Conservation (phyloP, 2,888 invertebrate species). For the Pristionchus arcanus region DNA sequence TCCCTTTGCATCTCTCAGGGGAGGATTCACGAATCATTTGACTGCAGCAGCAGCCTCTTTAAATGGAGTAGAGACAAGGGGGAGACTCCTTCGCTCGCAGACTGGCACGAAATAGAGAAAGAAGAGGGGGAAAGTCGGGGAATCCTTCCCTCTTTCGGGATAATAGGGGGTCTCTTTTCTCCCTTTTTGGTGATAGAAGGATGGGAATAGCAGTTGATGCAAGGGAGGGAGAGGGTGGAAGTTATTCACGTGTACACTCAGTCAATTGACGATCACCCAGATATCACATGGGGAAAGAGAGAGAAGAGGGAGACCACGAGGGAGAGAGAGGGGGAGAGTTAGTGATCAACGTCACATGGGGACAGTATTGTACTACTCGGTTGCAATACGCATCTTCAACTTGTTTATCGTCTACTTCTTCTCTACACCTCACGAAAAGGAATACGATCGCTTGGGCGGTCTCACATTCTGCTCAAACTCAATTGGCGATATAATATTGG, state of each 20-base stretch:
- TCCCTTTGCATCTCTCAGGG: constrained; percentile 29
- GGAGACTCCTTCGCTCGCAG: background rate
- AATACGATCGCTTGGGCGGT: constrained; percentile 53
- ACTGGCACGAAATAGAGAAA: constrained; percentile 38
- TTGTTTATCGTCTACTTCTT: constrained; percentile 35
- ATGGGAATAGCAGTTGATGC: background rate
- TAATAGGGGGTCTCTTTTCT: constrained; percentile 42
- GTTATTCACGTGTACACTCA: constrained; percentile 19
- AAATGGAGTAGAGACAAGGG: constrained; percentile 49
- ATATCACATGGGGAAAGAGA: constrained; percentile 41
- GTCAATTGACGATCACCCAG: constrained; percentile 1
- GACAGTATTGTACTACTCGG: background rate
- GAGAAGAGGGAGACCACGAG: background rate
- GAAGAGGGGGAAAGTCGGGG: background rate
- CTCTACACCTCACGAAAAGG: constrained; percentile 32
- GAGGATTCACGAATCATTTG: constrained; percentile 51
- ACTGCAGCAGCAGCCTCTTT: constrained; percentile 18
- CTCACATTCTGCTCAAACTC: constrained; percentile 58
- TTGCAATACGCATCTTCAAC: constrained; percentile 3
- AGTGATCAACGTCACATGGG: constrained; percentile 37
- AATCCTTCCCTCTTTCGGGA: constrained; percentile 34
- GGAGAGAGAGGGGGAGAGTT: background rate
- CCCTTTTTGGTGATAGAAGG: constrained; percentile 25
- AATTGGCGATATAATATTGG: constrained; percentile 53
- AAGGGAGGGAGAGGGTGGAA: constrained; percentile 22